Percentiles rank a stretch among this genome's conserved stretches.
phyloP scores from a whole-genome alignment of 2,888 invertebrate genomes.

The Masnerella sp. region DNA sequence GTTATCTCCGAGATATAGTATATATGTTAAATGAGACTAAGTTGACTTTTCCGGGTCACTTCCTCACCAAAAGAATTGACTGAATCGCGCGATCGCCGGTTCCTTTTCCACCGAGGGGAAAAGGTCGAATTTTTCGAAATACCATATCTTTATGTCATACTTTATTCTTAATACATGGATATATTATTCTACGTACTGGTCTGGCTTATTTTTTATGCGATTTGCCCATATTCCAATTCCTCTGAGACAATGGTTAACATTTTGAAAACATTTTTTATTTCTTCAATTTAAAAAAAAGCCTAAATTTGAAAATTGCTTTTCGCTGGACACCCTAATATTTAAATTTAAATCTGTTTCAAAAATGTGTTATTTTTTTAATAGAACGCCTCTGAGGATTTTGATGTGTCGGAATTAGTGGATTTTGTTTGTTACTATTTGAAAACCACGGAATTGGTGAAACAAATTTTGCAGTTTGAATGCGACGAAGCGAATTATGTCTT shows the following conservation, averaged over 20 bases:
- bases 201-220: slow-evolving; percentile 18
- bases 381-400: slow-evolving; percentile 28
- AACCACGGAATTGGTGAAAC: slow-evolving; percentile 67
- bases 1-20: slow-evolving; percentile 63
- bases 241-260: slow-evolving; percentile 65
- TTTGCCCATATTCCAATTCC: background rate
- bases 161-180: slow-evolving; percentile 72
- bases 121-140: slow-evolving; percentile 63
- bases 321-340: no score
- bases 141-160: slow-evolving; percentile 71
- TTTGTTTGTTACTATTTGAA: slow-evolving; percentile 63
- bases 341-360: no score
- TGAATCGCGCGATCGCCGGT: slow-evolving; percentile 64
- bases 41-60: slow-evolving; percentile 64
- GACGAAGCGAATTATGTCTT: slow-evolving; percentile 71
- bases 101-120: slow-evolving; percentile 55
- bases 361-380: slow-evolving; percentile 23
- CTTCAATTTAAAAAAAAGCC: no score
- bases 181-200: slow-evolving; percentile 60
- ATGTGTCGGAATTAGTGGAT: slow-evolving; percentile 63
- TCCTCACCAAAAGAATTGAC: slow-evolving; percentile 67
- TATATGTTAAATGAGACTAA: slow-evolving; percentile 63
- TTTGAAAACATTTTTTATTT: no score
- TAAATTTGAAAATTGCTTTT: no score
- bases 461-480: slow-evolving; percentile 67